These are phyloP conservation scores for Siphlonurus alternatus DNA, from an alignment of 2,888 invertebrate species.

Conservation along the genomic window DNA sequence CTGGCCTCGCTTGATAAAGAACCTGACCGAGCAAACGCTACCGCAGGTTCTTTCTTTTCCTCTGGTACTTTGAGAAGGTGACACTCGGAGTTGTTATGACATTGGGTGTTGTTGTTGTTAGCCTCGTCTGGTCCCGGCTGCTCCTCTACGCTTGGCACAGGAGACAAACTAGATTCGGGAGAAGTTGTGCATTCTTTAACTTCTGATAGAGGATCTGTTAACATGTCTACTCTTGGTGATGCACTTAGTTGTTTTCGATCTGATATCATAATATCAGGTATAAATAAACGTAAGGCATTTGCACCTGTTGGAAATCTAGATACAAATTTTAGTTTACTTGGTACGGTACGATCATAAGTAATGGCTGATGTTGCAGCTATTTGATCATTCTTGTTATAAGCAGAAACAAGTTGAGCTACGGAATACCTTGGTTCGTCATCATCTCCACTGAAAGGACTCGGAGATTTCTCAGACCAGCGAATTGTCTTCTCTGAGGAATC, in stretches of 20 bases:
- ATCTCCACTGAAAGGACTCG: slow-evolving; percentile 15
- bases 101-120: not conserved
- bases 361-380: slow-evolving; percentile 17
- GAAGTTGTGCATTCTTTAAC: not conserved
- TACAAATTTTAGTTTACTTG: slow-evolving; percentile 6
- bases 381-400: slow-evolving; percentile 31
- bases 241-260: not conserved
- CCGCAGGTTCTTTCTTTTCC: not conserved
- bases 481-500: not conserved
- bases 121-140: not conserved
- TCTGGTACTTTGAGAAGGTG: not conserved
- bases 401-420: slow-evolving; percentile 30
- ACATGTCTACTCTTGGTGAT: not conserved
- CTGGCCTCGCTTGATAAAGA: slow-evolving; percentile 16
- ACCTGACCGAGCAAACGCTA: slow-evolving; percentile 13
- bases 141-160: not conserved
- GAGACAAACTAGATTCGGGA: not conserved
- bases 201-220: not conserved
- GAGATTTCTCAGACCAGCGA: not conserved
- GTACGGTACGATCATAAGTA: not conserved
- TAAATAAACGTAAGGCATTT: slow-evolving; percentile 29
- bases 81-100: not conserved
- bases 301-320: slow-evolving; percentile 27
- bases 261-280: slow-evolving; percentile 26
- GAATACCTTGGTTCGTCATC: slow-evolving; percentile 30